phyloP scores from a whole-genome alignment of 2,888 invertebrate genomes.

The Empis livida region DNA sequence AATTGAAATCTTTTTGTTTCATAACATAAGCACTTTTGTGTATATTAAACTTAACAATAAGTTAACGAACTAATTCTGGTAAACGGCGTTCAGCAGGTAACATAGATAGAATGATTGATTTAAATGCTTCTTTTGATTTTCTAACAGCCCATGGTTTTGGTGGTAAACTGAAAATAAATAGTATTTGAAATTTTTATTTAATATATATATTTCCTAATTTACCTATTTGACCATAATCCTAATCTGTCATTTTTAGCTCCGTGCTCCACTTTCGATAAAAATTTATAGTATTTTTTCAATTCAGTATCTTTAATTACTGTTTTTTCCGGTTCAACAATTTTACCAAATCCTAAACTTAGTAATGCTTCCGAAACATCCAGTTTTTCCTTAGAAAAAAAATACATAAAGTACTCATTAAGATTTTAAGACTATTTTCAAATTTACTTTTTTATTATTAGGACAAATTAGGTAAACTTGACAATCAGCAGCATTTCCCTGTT shows the following conservation, averaged over 20 bases:
- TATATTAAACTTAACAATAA: background rate
- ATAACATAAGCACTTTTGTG: too few species aligned
- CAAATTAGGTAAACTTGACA: slow-evolving; percentile 35
- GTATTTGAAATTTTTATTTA: background rate
- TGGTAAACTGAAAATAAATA: slow-evolving; percentile 12
- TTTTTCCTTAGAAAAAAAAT: slow-evolving; percentile 15
- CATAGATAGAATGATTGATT: slow-evolving; percentile 10
- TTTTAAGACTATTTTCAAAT: background rate
- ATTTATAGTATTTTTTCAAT: slow-evolving; percentile 24
- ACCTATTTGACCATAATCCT: slow-evolving; percentile 16
- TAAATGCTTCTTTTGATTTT: slow-evolving; percentile 7
- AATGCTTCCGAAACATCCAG: slow-evolving; percentile 30
- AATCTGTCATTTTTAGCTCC: slow-evolving; percentile 13
- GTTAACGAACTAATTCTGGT: slow-evolving; percentile 29
- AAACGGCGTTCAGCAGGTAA: slow-evolving; percentile 21
- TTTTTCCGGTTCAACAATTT: slow-evolving; percentile 15
- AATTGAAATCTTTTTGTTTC: too few species aligned
- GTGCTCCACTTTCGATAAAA: slow-evolving; percentile 23
- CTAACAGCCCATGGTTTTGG: slow-evolving; percentile 15
- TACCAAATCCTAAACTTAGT: slow-evolving; percentile 30
- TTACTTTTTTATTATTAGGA: slow-evolving; percentile 24
- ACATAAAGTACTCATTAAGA: too few species aligned
- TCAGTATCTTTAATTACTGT: slow-evolving; percentile 8
- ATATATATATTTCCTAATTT: background rate
- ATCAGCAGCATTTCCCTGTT: slow-evolving; percentile 31